Conservation (phyloP, 2,113 vertebrate species). For the Lanius ludovicianus region DNA sequence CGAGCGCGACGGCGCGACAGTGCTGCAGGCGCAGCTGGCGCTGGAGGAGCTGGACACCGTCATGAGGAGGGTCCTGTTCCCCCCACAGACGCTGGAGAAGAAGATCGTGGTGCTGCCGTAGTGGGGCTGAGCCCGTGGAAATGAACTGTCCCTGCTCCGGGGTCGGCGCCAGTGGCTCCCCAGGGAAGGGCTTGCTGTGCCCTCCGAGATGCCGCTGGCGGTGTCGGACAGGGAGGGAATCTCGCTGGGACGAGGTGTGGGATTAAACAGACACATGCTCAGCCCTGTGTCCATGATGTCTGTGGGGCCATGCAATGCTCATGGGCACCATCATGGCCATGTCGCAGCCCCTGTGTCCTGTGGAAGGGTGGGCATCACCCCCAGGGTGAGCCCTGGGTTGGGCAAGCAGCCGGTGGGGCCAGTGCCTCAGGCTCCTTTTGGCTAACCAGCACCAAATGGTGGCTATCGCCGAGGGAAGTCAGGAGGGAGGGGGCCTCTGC, state of each 20-base stretch:
- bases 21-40: constrained; percentile 89
- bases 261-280: not conserved
- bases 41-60: constrained; percentile 87
- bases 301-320: rapidly evolving
- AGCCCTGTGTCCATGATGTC: not conserved
- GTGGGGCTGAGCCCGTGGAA: rapidly evolving
- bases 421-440: not conserved
- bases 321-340: rapidly evolving
- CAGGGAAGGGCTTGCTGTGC: rapidly evolving
- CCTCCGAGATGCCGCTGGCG: rapidly evolving
- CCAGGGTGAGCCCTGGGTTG: not conserved
- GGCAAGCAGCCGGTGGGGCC: not conserved
- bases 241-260: not conserved
- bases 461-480: not conserved
- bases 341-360: not conserved
- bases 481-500: not conserved
- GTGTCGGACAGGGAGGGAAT: rapidly evolving
- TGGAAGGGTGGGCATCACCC: not conserved
- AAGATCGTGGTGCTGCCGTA: constrained; percentile 90
- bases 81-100: constrained; percentile 86
- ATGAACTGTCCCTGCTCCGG: not conserved
- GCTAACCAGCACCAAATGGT: not conserved
- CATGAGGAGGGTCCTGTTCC: constrained; percentile 85
- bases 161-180: rapidly evolving
- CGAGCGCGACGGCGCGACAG: constrained; percentile 77